Base-by-base conservation (phyloP, 2,888 invertebrate species). In the Urechis unicinctus region DNA sequence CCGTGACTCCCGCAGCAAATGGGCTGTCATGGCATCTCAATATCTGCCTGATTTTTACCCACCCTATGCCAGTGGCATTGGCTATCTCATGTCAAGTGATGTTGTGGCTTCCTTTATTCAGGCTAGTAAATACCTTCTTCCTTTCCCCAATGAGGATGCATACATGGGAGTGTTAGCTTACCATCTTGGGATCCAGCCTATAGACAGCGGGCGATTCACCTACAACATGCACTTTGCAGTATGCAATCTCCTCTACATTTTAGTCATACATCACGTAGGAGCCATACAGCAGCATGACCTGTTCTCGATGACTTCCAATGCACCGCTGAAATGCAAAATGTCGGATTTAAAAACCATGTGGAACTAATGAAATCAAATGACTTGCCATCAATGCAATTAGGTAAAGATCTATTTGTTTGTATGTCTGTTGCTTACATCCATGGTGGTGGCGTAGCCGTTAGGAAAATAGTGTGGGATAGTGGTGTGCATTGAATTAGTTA, bases 131-230 rank as follows among this genome's bases (percentile, higher is more conserved):
- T 65, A 62, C 52, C 55, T 70, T 9, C 50, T 50, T 50, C 67
- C 69, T 1, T 72, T 77, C 59, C 68, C 75, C 3, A 74, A 71
- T 53, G 76, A 77, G 59, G 77, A 77, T 61, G 77, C 75, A 3
- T 77, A 69, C 58, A 59, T 76, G 2, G 77, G 77, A 1, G 64
- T 72, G 6, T 59, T 77, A 25, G 60, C 71, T 13, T 56, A 69
- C 26, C 52, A 57, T 5, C 49, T 70, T n/a, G 67, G 67, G 1
- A 58, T 75, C 6, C 44, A 59, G 4, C 73, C 75, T 2, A 53
- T 63, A 1, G 55, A 65, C 52, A 75, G 73, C 55, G 65, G 63
- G 13, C 62, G 76, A 21, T 75, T 77, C 58, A 67, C 69, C 22
- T 63, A 66, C 53, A 66, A 65, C n/a, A 53, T 56, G 29, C 69